Evolutionary conservation across 2,113 vertebrate genomes (phyloP), one percentile per base, ranked within the genome.

Genomic region (Axis porcinus): DNA sequence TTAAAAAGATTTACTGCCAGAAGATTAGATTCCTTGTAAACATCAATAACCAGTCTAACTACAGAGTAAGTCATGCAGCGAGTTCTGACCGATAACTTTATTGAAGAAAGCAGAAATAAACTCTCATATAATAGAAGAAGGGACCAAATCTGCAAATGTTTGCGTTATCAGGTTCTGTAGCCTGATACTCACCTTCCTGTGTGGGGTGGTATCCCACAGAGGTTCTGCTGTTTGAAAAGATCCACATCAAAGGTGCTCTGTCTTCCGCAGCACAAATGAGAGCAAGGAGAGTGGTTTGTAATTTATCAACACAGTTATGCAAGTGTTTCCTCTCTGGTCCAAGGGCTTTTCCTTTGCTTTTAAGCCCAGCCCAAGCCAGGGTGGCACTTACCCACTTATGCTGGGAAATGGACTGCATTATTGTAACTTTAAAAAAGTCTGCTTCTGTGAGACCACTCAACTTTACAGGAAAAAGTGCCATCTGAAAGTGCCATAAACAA

Each of bases 361-460:
- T 94, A 97, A 97, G 89, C 86, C 89, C 89, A 79, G 60, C 94
- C 93, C 95, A 74, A 52, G 43, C n/a, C 82, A 87, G 74, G 30
- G 52, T 82, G 54, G 91, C 83, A 96, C 87, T 92, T 47, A 86
- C 23, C 54, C 47, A 91, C 74, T 97, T 89, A 54, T 43, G 50
- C 89, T 79, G 85, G 92, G 97, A 97, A 97, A 79, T 78, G 58
- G n/a, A 60, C 19, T 87, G 16, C 67, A 91, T 97, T 97, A 96
- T 13, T 82, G 33, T 64, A 88, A 91, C 13, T 19, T 25, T 52
- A 52, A 94, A 86, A 94, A 78, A 76, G 45, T 40, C 30, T 62
- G 16, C 62, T 67, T 85, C 88, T 67, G 30, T 74, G 74, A 93
- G 84, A 74, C 30, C 55, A 92, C 86, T 96, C 50, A 78, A 76